These are phyloP conservation scores for Drosophila barbarae DNA, from an alignment of 2,888 invertebrate species.

Conservation along the genomic window DNA sequence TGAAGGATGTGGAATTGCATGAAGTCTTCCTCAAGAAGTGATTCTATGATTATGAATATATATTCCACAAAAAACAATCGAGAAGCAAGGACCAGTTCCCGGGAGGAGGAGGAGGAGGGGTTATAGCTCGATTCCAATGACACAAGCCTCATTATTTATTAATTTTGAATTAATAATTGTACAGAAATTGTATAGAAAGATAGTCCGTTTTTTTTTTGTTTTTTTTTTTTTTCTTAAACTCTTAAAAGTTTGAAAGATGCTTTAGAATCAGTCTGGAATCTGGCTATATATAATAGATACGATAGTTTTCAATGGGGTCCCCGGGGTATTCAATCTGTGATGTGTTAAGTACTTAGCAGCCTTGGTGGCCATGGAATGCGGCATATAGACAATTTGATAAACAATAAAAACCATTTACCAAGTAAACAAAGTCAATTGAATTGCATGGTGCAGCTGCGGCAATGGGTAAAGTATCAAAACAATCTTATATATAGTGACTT, in stretches of 20 bases:
- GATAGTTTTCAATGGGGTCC: slow-evolving; percentile 2
- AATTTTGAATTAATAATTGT: neutral
- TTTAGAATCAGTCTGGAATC: neutral
- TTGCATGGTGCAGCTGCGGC: slow-evolving; percentile 6
- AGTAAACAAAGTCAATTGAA: slow-evolving; percentile 40
- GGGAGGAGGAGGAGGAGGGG: neutral
- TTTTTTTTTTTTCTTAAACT: neutral
- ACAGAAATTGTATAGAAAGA: neutral
- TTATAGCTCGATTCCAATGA: neutral
- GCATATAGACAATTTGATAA: slow-evolving; percentile 35
- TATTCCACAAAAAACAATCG: neutral
- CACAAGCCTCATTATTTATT: neutral
- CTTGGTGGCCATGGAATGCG: slow-evolving; percentile 53
- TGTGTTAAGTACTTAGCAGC: slow-evolving; percentile 70
- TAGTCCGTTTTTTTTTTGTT: neutral
- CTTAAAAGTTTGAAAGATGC: neutral
- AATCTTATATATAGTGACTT: neutral
- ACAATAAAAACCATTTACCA: slow-evolving; percentile 44
- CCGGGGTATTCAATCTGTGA: slow-evolving; percentile 59
- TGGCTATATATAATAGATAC: slow-evolving; percentile 1
- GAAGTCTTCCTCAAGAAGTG: slow-evolving; percentile 71
- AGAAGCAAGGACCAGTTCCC: slow-evolving; percentile 2
- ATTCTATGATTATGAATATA: neutral
- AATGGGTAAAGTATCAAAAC: neutral
- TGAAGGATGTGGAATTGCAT: slow-evolving; percentile 61